Percentiles rank a stretch among this genome's conserved stretches.
phyloP scores from a whole-genome alignment of 2,888 invertebrate genomes.

The Trissolcus brochymenae region DNA sequence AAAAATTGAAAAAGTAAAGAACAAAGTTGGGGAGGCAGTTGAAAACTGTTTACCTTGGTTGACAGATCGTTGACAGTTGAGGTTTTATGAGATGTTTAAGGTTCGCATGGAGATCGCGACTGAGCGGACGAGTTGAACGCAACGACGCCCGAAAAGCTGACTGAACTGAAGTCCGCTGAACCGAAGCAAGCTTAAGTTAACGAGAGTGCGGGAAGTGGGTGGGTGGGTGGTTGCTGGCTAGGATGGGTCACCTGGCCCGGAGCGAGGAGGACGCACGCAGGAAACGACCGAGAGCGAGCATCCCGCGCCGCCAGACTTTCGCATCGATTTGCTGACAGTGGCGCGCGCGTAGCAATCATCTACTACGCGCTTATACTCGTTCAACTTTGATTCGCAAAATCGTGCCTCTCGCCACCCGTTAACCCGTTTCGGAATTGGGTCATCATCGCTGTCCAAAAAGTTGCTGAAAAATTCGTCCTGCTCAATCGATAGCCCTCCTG shows the following conservation, averaged over 20 bases:
- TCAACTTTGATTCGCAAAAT: constrained; percentile 46
- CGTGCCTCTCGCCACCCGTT: constrained; percentile 18
- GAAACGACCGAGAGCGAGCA: constrained; percentile 44
- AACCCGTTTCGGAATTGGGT: constrained; percentile 43
- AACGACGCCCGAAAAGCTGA: constrained; percentile 67
- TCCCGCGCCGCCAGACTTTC: constrained; percentile 59
- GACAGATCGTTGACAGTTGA: not conserved
- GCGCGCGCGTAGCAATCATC: constrained; percentile 68
- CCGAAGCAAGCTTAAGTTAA: constrained; percentile 63
- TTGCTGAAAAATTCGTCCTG: constrained; percentile 11
- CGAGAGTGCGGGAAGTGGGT: constrained; percentile 57
- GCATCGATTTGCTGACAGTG: constrained; percentile 71
- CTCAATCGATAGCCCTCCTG: not conserved
- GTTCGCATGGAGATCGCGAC: constrained; percentile 15
- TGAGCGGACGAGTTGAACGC: constrained; percentile 62
- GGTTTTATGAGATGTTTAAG: not conserved
- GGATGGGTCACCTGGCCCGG: constrained; percentile 51
- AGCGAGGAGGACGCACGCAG: constrained; percentile 47
- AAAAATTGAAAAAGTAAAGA: too few relatives aligned
- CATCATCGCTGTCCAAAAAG: constrained; percentile 31
- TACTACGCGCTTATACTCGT: constrained; percentile 57
- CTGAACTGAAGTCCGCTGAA: constrained; percentile 72
- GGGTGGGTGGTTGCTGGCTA: constrained; percentile 46
- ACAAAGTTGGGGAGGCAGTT: too few relatives aligned
- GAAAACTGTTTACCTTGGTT: not conserved